Percentiles rank a stretch among this genome's conserved stretches.
These are phyloP conservation scores for Leucophenga montana DNA, from an alignment of 2,888 invertebrate species.

Conservation along the genomic window DNA sequence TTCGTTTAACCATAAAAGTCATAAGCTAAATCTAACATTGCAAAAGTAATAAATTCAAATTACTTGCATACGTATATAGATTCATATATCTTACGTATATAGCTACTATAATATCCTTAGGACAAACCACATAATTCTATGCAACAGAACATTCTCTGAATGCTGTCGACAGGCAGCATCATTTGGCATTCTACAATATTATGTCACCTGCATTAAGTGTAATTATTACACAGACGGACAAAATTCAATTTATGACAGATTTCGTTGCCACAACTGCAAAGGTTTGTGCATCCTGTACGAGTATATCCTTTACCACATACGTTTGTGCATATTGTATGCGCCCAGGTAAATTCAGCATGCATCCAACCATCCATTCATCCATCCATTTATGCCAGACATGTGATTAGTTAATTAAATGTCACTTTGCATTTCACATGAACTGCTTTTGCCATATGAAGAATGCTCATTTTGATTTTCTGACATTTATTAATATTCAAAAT, in stretches of 20 bases:
- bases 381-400: slow-evolving; percentile 24
- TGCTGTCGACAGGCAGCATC: no score
- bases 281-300: no score
- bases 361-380: not conserved
- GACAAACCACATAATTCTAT: not conserved
- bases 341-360: slow-evolving; percentile 16
- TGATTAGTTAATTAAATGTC: slow-evolving; percentile 64
- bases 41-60: no score
- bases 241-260: not conserved
- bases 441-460: slow-evolving; percentile 20
- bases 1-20: no score
- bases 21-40: no score
- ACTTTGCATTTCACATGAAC: slow-evolving; percentile 54
- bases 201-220: no score
- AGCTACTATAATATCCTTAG: no score
- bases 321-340: no score
- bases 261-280: not conserved
- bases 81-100: no score
- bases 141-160: not conserved
- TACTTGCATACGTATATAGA: no score
- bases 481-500: slow-evolving; percentile 57
- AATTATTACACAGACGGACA: slow-evolving; percentile 1
- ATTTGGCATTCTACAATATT: no score
- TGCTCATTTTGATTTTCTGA: slow-evolving; percentile 27
- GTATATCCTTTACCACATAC: no score